Evolutionary conservation across 2,113 vertebrate genomes (phyloP), one percentile per base, ranked within the genome.

Genomic region (Microtus montanus): DNA sequence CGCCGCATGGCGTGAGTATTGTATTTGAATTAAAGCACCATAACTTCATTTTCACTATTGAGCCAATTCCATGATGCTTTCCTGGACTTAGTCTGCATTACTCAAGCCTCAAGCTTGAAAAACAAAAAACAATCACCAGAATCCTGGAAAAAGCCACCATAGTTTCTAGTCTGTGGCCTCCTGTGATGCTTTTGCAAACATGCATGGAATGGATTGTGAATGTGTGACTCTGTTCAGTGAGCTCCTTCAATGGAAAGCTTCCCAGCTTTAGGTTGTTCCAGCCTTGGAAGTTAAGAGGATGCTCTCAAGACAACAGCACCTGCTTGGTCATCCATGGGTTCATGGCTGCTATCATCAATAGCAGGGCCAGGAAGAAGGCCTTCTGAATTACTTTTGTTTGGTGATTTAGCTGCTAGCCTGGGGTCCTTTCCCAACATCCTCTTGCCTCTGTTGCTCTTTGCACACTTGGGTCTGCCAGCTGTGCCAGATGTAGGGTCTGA

Each of bases 211-310:
- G 5, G 54, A 8, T 7, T 47, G 1, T 12, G 35, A n/a, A 28
- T 6, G 5, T 52, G 47, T 68, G 84, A n/a, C 52, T 35, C 33
- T 87, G 64, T 70, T 58, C 28, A 13, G 5, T 19, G 41, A 24
- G 5, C 5, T 12, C 3, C 3, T 38, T 52, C 4, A 4, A 14
- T 17, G 24, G 4, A 7, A 0, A 3, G 24, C n/a, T 78, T 33
- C 47, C 17, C 13, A 52, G 30, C 1, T 5, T 28, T 0, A 17
- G 85, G 5, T 20, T 2, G 28, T 3, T 13, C 0, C 0, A 0
- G 13, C 5, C 38, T 22, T 3, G 0, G 28, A 44, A 11, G 38
- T 13, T 9, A 13, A 74, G 22, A 33, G 30, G 49, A 44, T 64
- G 64, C 3, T 17, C 26, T 4, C 38, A 20, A 20, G 90, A 20